A percentile compares a stretch with the other conserved stretches of the same genome.
These are phyloP conservation scores for Indicator indicator DNA, from an alignment of 2,113 vertebrate genomes.

Conservation along the genomic window DNA sequence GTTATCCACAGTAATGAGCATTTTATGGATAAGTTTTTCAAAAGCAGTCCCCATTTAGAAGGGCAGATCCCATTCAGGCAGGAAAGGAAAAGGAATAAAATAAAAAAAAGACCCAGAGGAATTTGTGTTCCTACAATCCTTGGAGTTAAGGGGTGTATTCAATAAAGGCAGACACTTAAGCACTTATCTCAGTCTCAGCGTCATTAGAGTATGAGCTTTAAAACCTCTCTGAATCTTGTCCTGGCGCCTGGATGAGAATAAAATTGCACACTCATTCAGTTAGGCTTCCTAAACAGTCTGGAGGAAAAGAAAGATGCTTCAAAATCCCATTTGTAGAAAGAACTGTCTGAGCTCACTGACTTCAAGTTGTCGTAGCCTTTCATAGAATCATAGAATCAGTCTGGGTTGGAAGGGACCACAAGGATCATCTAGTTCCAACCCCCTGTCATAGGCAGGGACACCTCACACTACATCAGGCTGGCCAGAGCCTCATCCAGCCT, in stretches of 20 bases:
- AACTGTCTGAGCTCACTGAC: not conserved
- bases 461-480: too few species aligned
- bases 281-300: not conserved
- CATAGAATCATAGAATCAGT: too few species aligned
- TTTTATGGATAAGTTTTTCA: slow-evolving; percentile 25
- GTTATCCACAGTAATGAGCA: not conserved
- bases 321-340: not conserved
- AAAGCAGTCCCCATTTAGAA: not conserved
- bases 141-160: not conserved
- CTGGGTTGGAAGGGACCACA: too few species aligned
- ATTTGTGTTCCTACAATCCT: not conserved
- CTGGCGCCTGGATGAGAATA: not conserved
- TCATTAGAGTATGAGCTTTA: not conserved
- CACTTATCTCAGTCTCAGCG: not conserved
- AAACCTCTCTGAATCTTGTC: not conserved
- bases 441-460: too few species aligned
- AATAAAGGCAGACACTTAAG: not conserved
- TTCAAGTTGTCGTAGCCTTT: not conserved
- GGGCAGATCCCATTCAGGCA: not conserved
- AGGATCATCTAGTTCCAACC: too few species aligned
- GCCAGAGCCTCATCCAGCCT: too few species aligned
- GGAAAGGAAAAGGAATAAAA: not conserved
- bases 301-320: not conserved
- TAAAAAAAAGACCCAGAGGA: not conserved
- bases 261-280: not conserved